Base-by-base conservation (phyloP, 2,113 vertebrate genomes). In the Phyllostomus hastatus region DNA sequence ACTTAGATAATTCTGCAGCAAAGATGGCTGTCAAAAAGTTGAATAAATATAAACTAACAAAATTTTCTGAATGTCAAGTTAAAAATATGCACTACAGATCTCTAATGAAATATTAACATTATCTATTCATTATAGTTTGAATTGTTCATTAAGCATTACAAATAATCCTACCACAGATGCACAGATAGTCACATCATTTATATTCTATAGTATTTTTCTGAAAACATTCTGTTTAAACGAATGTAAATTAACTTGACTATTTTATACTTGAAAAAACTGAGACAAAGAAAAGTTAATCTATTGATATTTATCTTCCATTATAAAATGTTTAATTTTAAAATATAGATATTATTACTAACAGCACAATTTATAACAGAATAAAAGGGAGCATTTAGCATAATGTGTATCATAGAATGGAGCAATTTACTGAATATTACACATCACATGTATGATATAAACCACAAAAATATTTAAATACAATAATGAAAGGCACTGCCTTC, bases 381-480 rank as follows among this genome's bases (percentile, higher is more conserved):
- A 94, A 87, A 93, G 17, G 19, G 26, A 88, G 0, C 22, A 31
- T 78, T 82, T 69, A 86, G 35, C 2, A 59, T 43, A 84, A 85
- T 43, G 28, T n/a, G n/a, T 57, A 95, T 57, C 9, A 96, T 0
- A 91, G 17, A 95, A 84, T 33, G 26, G 46, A 26, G 2, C 7
- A 93, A 95, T 92, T 96, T 96, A 85, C 20, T 88, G 66, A 91
- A 41, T 66, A 64, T 15, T 73, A 72, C 33, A 87, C 1, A 93
- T 48, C 24, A 88, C 14, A 79, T 19, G 3, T 4, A 87, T 80
- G 26, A 93, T 66, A 59, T 93, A 91, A 91, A 90, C 1, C 15
- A 78, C 11, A 88, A 88, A 94, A 61, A 50, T 50, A 64, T 83
- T 83, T 48, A 85, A 90, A 82, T n/a, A 31, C 54, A 80, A 93